Evolutionary conservation across 2,113 vertebrate species (phyloP), one percentile per base, ranked within the genome.

Genomic region (Andinoacara biseriatus): DNA sequence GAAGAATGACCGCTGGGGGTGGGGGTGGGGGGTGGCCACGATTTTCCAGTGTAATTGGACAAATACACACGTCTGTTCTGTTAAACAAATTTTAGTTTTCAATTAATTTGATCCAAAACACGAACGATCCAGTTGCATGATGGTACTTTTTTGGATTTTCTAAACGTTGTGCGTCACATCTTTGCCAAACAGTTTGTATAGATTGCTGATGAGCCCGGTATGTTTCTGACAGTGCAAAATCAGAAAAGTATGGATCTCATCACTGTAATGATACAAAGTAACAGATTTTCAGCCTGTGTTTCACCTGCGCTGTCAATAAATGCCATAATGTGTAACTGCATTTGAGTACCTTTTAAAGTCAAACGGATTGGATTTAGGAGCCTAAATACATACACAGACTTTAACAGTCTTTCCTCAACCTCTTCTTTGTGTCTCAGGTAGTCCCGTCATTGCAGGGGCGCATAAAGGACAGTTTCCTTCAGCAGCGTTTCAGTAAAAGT

Each of bases 401-500:
- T 40, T 57, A 56, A 40, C 49, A 22, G 35, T 62, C 13, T 26
- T 22, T 54, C 22, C 57, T 4, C 8, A 15, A 18, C 13, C 43
- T 38, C 17, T 40, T 26, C 17, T 35, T 20, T 75, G 59, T 83
- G 61, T 84, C 54, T 85, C 24, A 79, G 87, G 84, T 90, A 87
- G 90, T 91, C 87, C 80, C 67, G 58, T 57, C 43, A 17, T 59
- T 82, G 69, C 75, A 43, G 63, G 63, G 49, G 18, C 5, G 13
- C 74, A 20, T 80, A 65, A 89, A 81, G 75, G 24, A 49, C 79
- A 56, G 31, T 80, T 81, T 61, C 40, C 58, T 56, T 86, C 49
- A 58, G 58, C 76, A 78, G 49, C 46, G 72, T 77, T 90, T 87
- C 63, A 67, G 69, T 76, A 84, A 81, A 49, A 18, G 74, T 61